phyloP scores from a whole-genome alignment of 2,888 invertebrate species.

The Luperina testacea region DNA sequence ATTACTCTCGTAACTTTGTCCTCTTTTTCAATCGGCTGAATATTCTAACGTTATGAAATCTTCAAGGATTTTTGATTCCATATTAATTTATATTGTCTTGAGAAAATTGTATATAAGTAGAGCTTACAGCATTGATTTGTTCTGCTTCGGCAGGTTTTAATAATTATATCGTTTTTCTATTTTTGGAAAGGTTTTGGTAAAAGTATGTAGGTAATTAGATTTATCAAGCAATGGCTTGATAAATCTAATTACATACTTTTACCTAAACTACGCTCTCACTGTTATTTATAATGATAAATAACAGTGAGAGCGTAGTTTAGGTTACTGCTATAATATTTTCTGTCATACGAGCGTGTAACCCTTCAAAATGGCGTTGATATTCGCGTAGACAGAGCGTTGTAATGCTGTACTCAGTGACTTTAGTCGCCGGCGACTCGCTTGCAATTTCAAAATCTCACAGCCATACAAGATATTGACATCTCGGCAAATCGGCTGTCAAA shows the following conservation, averaged over 20 bases:
- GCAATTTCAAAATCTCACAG: not conserved
- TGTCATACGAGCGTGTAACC: not conserved
- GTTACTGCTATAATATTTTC: not conserved
- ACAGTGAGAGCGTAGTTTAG: not conserved
- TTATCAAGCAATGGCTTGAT: not conserved
- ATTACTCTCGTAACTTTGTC: slow-evolving; percentile 54
- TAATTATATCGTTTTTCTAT: no score
- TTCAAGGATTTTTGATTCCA: slow-evolving; percentile 20
- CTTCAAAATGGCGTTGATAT: not conserved
- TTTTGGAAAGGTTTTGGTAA: not conserved
- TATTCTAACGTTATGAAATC: slow-evolving; percentile 38
- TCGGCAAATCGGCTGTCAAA: not conserved
- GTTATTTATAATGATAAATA: not conserved
- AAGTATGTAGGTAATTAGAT: not conserved
- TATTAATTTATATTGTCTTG: slow-evolving; percentile 12
- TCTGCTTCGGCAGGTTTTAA: not conserved
- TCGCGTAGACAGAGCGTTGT: no score
- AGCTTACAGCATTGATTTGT: not conserved
- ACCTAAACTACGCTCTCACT: no score
- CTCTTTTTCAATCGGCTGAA: slow-evolving; percentile 32
- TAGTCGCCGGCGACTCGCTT: not conserved
- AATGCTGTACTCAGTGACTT: not conserved
- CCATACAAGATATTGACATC: not conserved
- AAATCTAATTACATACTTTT: no score
- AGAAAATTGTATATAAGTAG: not conserved